A percentile compares a stretch with the other conserved stretches of the same genome.
These are phyloP conservation scores for Nomada ruficornis DNA, from an alignment of 2,888 invertebrate species.

Conservation along the genomic window DNA sequence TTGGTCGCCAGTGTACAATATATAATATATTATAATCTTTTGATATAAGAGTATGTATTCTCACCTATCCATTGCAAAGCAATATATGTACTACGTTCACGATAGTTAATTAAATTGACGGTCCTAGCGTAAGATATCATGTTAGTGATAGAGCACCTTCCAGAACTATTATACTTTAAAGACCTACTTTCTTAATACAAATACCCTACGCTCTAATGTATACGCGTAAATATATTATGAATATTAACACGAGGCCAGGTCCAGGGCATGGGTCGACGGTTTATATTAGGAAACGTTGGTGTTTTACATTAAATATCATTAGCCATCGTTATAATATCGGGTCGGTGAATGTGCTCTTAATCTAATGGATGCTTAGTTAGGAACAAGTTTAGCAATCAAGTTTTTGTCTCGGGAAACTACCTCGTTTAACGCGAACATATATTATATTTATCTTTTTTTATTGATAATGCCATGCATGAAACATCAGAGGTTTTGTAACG, in stretches of 20 bases:
- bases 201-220: constrained; percentile 17
- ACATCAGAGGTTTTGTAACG: not conserved
- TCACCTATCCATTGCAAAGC: not conserved
- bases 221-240: constrained; percentile 4
- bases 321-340: not conserved
- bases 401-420: not conserved
- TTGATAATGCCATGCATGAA: not conserved
- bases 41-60: too few relatives aligned
- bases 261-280: not conserved
- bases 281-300: constrained; percentile 7
- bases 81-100: not conserved
- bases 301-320: constrained; percentile 23
- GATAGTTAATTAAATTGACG: not conserved
- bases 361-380: not conserved
- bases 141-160: not conserved
- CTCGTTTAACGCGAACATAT: too few relatives aligned
- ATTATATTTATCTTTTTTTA: not conserved
- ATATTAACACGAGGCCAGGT: constrained; percentile 31
- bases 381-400: not conserved
- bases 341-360: not conserved
- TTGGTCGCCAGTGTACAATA: too few relatives aligned
- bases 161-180: constrained; percentile 12
- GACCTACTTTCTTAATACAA: not conserved
- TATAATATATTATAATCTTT: too few relatives aligned
- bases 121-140: not conserved